Evolutionary conservation across 2,797 vertebrate species (phyloP), one percentile per base, ranked within the genome.

Genomic region (Notolepis coatsorum): DNA sequence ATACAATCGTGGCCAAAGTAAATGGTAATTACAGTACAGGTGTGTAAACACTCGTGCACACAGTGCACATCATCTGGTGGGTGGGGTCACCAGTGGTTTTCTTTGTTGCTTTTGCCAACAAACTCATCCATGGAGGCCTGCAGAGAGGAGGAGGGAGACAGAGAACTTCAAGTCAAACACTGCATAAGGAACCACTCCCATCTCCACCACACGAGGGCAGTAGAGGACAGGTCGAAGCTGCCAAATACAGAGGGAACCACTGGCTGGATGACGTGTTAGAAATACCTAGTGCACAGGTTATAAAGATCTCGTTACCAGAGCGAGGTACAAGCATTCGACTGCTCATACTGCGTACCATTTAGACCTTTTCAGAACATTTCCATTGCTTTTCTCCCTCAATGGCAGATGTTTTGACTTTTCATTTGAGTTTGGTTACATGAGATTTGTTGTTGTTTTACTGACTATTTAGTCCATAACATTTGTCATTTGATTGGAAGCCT

Each of bases 71-170:
- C 7, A 45, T 61, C 3, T 20, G 3, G 15, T 4, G 43, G 13
- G 13, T 15, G 4, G 2, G n/a, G 63, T 87, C 78, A 81, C 37
- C 30, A 67, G 5, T 7, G 24, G 38, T 91, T 92, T 57, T 91
- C 88, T 67, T 91, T 85, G 79, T 89, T 82, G 46, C n/a, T 17
- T 25, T 56, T 78, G 42, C 53, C 51, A 59, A 91, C 23, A 79
- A 88, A 94, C 35, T 90, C 84, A 4, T 90, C 87, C 82, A 93
- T 89, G 39, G 89, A 90, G 13, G 88, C 88, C 93, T 94, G 84
- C 9, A 58, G 55, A 48, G 31, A 70, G n/a, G 45, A 43, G 42
- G 2, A 50, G 2, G 65, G 17, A 50, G 27, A 24, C n/a, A n/a
- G 47, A 13, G n/a, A n/a, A n/a, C n/a, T n/a, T n/a, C n/a, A n/a